phyloP scores from a whole-genome alignment of 2,113 vertebrate species.

The Muntiacus muntjak region DNA sequence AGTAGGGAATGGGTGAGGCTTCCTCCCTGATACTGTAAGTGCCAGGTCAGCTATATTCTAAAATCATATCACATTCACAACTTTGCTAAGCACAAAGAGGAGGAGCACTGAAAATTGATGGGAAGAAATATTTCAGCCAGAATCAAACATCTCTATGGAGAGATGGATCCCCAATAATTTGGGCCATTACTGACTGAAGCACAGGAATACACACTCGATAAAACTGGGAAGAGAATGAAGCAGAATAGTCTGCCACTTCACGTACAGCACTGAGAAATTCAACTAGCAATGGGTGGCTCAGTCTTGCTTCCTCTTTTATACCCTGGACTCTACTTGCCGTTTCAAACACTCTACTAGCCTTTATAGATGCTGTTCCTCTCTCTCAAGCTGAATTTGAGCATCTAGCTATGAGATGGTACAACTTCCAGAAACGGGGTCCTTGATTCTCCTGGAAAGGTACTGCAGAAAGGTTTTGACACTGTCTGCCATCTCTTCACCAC shows the following conservation, averaged over 20 bases:
- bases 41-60: constrained; percentile 97
- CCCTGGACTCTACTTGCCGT: constrained; percentile 90
- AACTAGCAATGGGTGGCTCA: constrained; percentile 92
- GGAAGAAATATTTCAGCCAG: constrained; percentile 96
- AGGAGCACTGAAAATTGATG: constrained; percentile 94
- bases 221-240: constrained; percentile 95
- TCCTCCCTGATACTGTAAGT: constrained; percentile 94
- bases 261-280: constrained; percentile 96
- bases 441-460: constrained; percentile 95
- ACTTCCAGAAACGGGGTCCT: constrained; percentile 97
- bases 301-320: constrained; percentile 91
- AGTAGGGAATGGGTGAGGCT: constrained; percentile 93
- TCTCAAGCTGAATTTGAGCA: constrained; percentile 94
- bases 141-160: constrained; percentile 95
- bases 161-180: constrained; percentile 94
- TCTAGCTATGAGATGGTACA: constrained; percentile 96
- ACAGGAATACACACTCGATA: constrained; percentile 95
- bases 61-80: constrained; percentile 98
- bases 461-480: constrained; percentile 94
- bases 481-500: constrained; percentile 92
- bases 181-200: constrained; percentile 92
- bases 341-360: constrained; percentile 82
- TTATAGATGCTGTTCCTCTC: constrained; percentile 91
- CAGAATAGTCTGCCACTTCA: constrained; percentile 98
- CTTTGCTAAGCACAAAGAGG: constrained; percentile 97